phyloP scores from a whole-genome alignment of 2,113 vertebrate species.

The Uria lomvia region DNA sequence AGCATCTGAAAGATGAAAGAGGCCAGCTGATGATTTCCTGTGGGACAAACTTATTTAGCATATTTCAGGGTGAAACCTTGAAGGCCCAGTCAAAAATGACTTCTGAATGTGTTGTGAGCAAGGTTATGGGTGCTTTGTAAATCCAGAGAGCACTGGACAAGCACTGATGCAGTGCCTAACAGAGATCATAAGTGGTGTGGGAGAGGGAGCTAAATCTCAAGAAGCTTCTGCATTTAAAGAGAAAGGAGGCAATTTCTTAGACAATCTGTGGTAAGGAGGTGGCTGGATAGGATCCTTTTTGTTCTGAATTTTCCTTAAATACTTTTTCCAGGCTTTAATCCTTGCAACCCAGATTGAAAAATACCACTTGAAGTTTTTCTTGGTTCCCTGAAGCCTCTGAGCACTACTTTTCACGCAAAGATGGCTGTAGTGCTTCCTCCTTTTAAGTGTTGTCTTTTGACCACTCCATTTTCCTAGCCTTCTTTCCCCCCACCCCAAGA shows the following conservation, averaged over 20 bases:
- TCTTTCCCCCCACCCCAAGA: accelerated
- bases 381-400: neutral
- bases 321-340: neutral
- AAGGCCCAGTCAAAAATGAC: neutral
- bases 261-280: neutral
- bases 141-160: neutral
- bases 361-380: neutral
- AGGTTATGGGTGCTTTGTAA: neutral
- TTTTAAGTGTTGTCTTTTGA: neutral
- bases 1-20: neutral
- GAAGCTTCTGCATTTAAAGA: neutral
- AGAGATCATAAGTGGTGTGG: neutral
- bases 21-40: neutral
- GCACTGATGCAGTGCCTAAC: neutral
- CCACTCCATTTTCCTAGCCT: neutral
- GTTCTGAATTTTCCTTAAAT: neutral
- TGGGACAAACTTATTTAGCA: neutral
- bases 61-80: neutral
- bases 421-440: neutral
- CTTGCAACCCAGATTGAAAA: neutral
- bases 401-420: neutral
- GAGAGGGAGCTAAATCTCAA: neutral
- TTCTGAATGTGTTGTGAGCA: neutral
- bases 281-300: neutral
- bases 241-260: neutral